A percentile compares a stretch with the other conserved stretches of the same genome.
Conservation (phyloP, 64 coral and sea anemone genomes). For the Hydrozoanthus tunicans region DNA sequence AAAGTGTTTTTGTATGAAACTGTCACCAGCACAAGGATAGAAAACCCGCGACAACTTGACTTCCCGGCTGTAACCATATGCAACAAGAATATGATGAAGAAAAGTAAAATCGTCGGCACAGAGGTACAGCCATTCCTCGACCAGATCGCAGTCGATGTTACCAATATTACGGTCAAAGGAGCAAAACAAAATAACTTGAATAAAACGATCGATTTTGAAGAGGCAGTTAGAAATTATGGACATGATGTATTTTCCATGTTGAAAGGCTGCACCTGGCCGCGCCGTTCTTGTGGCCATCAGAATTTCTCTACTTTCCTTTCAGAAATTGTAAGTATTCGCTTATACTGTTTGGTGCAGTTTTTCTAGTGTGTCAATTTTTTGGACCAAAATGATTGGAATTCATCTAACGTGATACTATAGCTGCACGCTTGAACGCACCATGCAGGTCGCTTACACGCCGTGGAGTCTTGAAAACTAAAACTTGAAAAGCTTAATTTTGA, state of each 20-base stretch:
- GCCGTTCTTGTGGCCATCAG: neutral
- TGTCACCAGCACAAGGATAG: neutral
- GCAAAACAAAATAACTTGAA: neutral
- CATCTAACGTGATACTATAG: neutral
- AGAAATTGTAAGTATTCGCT: neutral
- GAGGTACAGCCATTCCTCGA: slow-evolving; percentile 45
- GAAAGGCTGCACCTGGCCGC: neutral
- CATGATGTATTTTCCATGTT: slow-evolving; percentile 6
- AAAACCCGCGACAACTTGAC: neutral
- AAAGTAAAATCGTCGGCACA: slow-evolving; percentile 54
- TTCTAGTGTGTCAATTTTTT: too few relatives aligned
- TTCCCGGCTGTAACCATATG: slow-evolving; percentile 66
- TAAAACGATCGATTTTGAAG: neutral
- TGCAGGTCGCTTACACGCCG: too few relatives aligned
- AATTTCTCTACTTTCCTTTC: slow-evolving; percentile 2
- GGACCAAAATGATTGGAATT: too few relatives aligned
- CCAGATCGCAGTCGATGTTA: neutral
- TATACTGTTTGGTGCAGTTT: neutral
- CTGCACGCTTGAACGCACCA: too few relatives aligned
- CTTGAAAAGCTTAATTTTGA: too few relatives aligned
- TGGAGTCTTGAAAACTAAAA: too few relatives aligned
- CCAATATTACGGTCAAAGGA: neutral
- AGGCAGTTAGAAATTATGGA: neutral
- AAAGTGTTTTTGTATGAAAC: slow-evolving; percentile 11
- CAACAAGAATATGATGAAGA: slow-evolving; percentile 52